Evolutionary conservation across 2,888 invertebrate species (phyloP).

Genomic region (Hemithea aestivaria): DNA sequence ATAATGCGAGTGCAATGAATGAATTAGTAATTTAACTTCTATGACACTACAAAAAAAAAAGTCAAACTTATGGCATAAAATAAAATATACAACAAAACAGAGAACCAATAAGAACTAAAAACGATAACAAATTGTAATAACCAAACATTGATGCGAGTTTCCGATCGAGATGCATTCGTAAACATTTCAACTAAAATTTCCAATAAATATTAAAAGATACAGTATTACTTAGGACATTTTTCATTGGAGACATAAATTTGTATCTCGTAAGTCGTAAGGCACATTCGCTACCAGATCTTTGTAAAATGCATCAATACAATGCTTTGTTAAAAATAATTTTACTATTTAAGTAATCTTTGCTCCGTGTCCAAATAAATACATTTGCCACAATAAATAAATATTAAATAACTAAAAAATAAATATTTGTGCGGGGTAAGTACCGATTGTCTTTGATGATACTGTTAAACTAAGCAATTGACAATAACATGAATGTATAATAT

Average conservation of each 20-base stretch:
- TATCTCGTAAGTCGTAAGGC: constrained; percentile 27
- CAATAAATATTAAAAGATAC: constrained; percentile 16
- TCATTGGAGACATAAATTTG: not conserved
- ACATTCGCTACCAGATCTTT: constrained; percentile 35
- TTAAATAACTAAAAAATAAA: constrained; percentile 47
- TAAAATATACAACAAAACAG: constrained; percentile 62
- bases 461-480: constrained; percentile 6
- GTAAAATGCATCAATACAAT: constrained; percentile 25
- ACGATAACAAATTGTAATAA: constrained; percentile 57
- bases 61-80: constrained; percentile 29
- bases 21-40: constrained; percentile 7
- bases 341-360: constrained; percentile 70
- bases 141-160: constrained; percentile 55
- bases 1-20: constrained; percentile 23
- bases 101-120: constrained; percentile 56
- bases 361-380: constrained; percentile 50
- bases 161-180: constrained; percentile 49
- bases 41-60: constrained; percentile 32
- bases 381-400: constrained; percentile 57
- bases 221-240: no score
- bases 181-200: constrained; percentile 23
- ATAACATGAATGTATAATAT: constrained; percentile 10
- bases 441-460: constrained; percentile 37
- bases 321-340: constrained; percentile 32
- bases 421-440: constrained; percentile 74